These are phyloP conservation scores for Falco cherrug DNA, from an alignment of 2,797 vertebrate genomes.

Conservation along the genomic window DNA sequence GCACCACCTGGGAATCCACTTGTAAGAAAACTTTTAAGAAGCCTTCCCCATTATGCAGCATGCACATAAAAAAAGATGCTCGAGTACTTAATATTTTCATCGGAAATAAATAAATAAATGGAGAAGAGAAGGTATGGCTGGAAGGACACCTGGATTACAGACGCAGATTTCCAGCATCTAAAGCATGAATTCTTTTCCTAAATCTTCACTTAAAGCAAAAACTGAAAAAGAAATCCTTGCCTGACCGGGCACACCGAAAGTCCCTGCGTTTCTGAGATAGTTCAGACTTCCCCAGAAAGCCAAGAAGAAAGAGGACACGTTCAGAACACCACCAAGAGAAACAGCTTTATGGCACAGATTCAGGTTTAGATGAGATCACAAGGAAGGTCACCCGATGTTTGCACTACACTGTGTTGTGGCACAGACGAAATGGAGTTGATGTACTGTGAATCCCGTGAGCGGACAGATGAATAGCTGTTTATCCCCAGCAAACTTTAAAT, in stretches of 20 bases:
- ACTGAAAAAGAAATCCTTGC: too few species aligned
- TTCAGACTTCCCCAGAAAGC: neutral
- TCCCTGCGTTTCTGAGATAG: neutral
- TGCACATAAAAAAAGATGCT: neutral
- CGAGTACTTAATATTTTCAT: neutral
- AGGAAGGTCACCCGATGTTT: slow-evolving; percentile 54
- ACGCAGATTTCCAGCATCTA: neutral
- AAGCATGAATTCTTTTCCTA: neutral
- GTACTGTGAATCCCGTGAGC: neutral
- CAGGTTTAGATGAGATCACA: slow-evolving; percentile 8
- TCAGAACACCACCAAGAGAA: neutral
- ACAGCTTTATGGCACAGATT: neutral
- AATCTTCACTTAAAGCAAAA: too few species aligned
- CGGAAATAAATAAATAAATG: neutral
- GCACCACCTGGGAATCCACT: slow-evolving; percentile 69
- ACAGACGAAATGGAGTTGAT: neutral
- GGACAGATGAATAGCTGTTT: neutral
- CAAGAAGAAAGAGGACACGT: neutral
- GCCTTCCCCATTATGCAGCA: neutral
- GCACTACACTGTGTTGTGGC: neutral
- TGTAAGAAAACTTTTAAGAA: slow-evolving; percentile 57
- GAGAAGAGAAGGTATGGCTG: neutral
- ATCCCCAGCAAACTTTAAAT: neutral
- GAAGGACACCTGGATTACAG: neutral
- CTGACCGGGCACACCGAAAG: neutral